A percentile compares a stretch with the other conserved stretches of the same genome.
These are phyloP conservation scores for Aricia artaxerxes DNA, from an alignment of 2,888 invertebrate species.

Conservation along the genomic window DNA sequence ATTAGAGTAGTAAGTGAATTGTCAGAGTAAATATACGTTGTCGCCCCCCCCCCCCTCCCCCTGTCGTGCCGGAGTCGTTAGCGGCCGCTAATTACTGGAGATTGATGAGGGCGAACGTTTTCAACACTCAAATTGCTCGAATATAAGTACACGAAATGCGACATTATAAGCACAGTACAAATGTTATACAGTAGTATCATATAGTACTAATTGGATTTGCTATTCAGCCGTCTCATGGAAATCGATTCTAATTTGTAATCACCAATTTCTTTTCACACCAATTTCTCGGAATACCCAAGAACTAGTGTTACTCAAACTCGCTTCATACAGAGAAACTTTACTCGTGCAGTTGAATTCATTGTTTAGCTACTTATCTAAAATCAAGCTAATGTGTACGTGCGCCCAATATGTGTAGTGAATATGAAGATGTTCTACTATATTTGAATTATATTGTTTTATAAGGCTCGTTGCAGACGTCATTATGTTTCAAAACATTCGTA, in stretches of 20 bases:
- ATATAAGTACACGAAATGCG: conserved; percentile 3
- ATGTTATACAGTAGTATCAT: not conserved
- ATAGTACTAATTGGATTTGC: not conserved
- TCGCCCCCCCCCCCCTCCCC: conserved; percentile 45
- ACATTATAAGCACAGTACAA: not conserved
- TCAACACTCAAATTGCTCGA: conserved; percentile 10
- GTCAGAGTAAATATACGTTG: conserved; percentile 33
- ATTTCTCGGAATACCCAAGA: no score
- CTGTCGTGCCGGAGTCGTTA: conserved; percentile 51
- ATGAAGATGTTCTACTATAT: not conserved
- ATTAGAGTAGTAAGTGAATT: conserved; percentile 30
- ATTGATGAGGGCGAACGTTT: conserved; percentile 59
- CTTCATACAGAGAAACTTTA: no score
- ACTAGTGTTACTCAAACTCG: no score
- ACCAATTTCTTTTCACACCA: no score
- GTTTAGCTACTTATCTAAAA: no score
- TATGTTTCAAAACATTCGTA: not conserved
- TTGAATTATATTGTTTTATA: not conserved
- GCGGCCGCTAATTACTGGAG: conserved; percentile 68
- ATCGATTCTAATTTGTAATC: no score
- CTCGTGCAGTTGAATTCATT: no score
- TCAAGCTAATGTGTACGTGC: not conserved
- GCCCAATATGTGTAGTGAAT: no score
- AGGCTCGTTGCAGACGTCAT: not conserved
- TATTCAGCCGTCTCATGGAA: not conserved